Evolutionary conservation across 2,888 invertebrate species (phyloP).

Genomic region (Noctua comes): DNA sequence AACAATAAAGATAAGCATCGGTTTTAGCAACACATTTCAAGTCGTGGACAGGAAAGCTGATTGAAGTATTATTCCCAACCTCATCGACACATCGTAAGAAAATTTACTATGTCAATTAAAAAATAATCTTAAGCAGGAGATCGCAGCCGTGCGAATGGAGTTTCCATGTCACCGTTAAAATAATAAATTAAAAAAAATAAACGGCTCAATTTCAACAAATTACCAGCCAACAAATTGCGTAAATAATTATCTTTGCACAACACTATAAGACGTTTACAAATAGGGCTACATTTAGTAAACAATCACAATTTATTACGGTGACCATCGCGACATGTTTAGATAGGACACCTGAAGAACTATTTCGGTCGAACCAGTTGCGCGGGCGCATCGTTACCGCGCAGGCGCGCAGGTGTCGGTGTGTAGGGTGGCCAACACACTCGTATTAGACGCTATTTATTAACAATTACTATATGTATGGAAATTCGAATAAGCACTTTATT

Average conservation of each 20-base stretch:
- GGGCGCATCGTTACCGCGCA: constrained; percentile 67
- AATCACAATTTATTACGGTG: constrained; percentile 73
- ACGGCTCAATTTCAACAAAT: constrained; percentile 63
- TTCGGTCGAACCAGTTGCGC: constrained; percentile 74
- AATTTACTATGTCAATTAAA: constrained; percentile 44
- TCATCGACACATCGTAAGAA: constrained; percentile 31
- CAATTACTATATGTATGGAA: constrained; percentile 45
- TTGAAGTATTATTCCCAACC: constrained; percentile 20
- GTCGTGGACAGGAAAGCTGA: constrained; percentile 3
- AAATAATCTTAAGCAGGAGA: constrained; percentile 39
- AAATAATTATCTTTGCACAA: constrained; percentile 59
- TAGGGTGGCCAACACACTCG: constrained; percentile 49
- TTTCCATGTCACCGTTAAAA: constrained; percentile 55
- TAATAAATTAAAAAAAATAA: constrained; percentile 45
- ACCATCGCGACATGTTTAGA: constrained; percentile 64
- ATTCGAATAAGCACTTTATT: constrained; percentile 40
- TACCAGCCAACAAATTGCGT: constrained; percentile 58
- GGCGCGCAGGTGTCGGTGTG: constrained; percentile 69
- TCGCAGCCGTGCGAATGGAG: constrained; percentile 47
- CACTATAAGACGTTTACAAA: constrained; percentile 62
- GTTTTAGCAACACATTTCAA: constrained; percentile 11
- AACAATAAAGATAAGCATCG: constrained; percentile 19
- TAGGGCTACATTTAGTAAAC: constrained; percentile 66
- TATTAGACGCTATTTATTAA: constrained; percentile 58
- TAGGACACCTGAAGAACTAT: constrained; percentile 76